phyloP scores from a whole-genome alignment of 2,888 invertebrate genomes.

The Andrena haemorrhoa region DNA sequence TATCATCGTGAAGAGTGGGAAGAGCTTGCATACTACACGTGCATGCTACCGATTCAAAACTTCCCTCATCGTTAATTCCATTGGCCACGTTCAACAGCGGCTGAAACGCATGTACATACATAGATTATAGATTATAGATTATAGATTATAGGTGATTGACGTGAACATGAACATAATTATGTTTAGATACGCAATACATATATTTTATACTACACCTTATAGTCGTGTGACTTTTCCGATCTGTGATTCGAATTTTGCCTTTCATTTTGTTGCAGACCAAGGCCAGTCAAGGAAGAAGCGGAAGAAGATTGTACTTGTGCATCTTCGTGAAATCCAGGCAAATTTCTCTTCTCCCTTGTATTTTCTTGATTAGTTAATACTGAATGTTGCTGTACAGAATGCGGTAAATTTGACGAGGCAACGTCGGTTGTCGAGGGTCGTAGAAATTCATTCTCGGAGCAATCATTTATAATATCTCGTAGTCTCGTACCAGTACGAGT shows the following conservation, averaged over 20 bases:
- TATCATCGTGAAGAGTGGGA: constrained; percentile 85
- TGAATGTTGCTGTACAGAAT: constrained; percentile 39
- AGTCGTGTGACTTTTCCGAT: constrained; percentile 58
- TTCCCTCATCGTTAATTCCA: constrained; percentile 82
- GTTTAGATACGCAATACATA: neutral
- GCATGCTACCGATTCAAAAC: constrained; percentile 83
- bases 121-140: neutral
- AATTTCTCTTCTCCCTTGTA: constrained; percentile 50
- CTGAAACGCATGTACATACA: constrained; percentile 61
- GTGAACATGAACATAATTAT: neutral
- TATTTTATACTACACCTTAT: constrained; percentile 64
- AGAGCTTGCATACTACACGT: constrained; percentile 83
- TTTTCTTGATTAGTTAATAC: constrained; percentile 60
- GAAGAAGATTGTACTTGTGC: constrained; percentile 51
- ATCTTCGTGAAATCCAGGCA: constrained; percentile 79
- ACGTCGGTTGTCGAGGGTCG: constrained; percentile 74
- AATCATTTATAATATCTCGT: constrained; percentile 80
- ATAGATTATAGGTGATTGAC: neutral
- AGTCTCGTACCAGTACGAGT: constrained; percentile 79
- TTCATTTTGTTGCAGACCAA: constrained; percentile 62
- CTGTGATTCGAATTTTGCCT: constrained; percentile 64
- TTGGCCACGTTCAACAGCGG: constrained; percentile 79
- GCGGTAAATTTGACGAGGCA: constrained; percentile 28
- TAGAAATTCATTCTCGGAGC: constrained; percentile 77
- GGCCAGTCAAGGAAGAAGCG: constrained; percentile 41